Percentiles rank a stretch among this genome's conserved stretches.
Conservation (phyloP, 2,113 vertebrate species). For the Passer domesticus region DNA sequence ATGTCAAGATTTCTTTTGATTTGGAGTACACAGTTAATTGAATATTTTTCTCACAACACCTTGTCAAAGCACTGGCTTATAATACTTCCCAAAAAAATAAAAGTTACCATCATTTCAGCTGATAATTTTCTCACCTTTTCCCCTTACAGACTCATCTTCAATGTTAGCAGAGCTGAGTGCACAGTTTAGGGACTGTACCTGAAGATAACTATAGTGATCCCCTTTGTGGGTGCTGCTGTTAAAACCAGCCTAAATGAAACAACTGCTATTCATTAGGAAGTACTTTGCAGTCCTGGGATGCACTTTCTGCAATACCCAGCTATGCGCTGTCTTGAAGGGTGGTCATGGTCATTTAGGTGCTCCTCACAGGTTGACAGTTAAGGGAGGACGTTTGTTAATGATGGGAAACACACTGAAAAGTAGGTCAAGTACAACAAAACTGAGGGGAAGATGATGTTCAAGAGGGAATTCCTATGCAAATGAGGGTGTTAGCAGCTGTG, state of each 20-base stretch:
- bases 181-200: neutral
- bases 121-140: neutral
- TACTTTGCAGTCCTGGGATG: neutral
- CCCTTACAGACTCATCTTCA: neutral
- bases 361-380: neutral
- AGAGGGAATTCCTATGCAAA: neutral
- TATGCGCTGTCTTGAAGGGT: neutral
- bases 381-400: neutral
- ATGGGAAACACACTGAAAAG: neutral
- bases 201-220: neutral
- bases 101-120: neutral
- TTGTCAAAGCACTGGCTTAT: neutral
- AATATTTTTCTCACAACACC: neutral
- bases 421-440: neutral
- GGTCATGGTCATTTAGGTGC: neutral
- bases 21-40: neutral
- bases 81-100: neutral
- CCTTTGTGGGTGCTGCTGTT: neutral
- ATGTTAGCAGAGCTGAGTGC: neutral
- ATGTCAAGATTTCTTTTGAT: neutral
- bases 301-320: neutral
- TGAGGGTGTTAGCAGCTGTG: neutral
- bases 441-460: neutral
- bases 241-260: neutral
- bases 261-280: neutral